Percentiles rank a stretch among this genome's conserved stretches.
phyloP scores from a whole-genome alignment of 2,113 vertebrate species.

The Pygoscelis adeliae region DNA sequence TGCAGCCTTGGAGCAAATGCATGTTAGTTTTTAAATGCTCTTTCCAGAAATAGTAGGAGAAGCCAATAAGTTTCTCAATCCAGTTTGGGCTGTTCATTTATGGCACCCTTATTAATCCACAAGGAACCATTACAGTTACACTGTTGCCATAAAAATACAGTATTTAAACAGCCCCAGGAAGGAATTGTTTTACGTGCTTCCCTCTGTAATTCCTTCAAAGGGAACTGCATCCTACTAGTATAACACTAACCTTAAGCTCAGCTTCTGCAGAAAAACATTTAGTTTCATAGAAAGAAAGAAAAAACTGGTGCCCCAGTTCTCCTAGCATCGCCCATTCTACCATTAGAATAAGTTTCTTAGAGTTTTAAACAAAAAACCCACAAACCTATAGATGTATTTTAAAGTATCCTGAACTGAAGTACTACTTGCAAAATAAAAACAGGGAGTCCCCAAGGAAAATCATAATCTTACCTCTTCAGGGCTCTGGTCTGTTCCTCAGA shows the following conservation, averaged over 20 bases:
- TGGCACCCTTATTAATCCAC: not conserved
- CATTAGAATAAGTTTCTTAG: not conserved
- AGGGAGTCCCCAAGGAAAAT: not conserved
- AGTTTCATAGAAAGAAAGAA: not conserved
- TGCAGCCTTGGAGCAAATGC: not conserved
- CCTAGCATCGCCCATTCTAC: not conserved
- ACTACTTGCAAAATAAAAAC: not conserved
- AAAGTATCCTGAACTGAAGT: not conserved
- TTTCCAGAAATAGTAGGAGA: not conserved
- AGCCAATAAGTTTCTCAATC: not conserved
- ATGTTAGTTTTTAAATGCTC: not conserved
- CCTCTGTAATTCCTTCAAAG: not conserved
- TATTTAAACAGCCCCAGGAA: not conserved
- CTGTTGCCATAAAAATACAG: not conserved
- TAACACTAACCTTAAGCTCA: not conserved
- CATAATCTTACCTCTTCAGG: not conserved
- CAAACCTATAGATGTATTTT: not conserved
- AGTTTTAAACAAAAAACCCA: not conserved
- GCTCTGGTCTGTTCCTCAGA: not conserved
- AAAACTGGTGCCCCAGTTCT: not conserved
- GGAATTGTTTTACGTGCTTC: not conserved
- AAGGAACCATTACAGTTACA: not conserved
- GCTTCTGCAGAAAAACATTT: not conserved
- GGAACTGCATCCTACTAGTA: not conserved
- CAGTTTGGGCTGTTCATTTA: not conserved